Base-by-base conservation (phyloP, 2,888 invertebrate genomes). In the Caenorhabditis japonica region DNA sequence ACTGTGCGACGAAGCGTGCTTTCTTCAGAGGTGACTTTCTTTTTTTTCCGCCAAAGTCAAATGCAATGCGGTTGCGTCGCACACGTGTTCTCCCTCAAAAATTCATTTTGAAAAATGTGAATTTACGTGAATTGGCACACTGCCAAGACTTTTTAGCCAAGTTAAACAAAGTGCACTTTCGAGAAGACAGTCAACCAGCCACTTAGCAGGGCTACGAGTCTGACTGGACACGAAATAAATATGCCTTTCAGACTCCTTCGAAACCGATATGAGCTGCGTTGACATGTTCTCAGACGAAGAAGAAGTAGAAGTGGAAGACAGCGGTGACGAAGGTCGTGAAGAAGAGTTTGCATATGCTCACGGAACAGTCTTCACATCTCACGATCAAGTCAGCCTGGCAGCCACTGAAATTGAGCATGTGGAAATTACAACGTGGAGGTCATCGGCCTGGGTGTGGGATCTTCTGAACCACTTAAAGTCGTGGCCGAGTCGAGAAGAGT, bases 331-430 rank as follows among this genome's bases (percentile, higher is more conserved):
- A 30, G 72, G 64, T 19, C 39, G 49, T 36, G 66, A 66, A 23
- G 64, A 64, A n/a, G 72, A 72, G 19, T 72, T 72, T 19, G 72
- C 46, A 0, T 58, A 55, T 44, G 66, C 72, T 1, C 72, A 72
- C 52, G 55, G 60, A 8, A 59, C 52, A 12, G 72, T 72, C n/a
- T 64, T 38, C 60, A 72, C 66, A 8, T 72, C 72, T 30, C 60
- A 66, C 23, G 72, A 72, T 44, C 55, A 72, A 44, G 41, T 56
- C 13, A 70, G 61, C 43, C 23, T 61, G 12, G 70, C 60, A 17
- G 44, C 46, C 3, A 55, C 55, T 15, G 60, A 69, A 47, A 33
- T 62, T 4, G 59, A 61, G 25, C 12, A 30, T 0, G 25, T 55
- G n/a, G 36, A 38, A 27, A 8, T 58, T 10, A 64, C 59, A 5